A percentile compares a stretch with the other conserved stretches of the same genome.
These are phyloP conservation scores for Xyrichtys novacula DNA, from an alignment of 2,797 vertebrate species.

Conservation along the genomic window DNA sequence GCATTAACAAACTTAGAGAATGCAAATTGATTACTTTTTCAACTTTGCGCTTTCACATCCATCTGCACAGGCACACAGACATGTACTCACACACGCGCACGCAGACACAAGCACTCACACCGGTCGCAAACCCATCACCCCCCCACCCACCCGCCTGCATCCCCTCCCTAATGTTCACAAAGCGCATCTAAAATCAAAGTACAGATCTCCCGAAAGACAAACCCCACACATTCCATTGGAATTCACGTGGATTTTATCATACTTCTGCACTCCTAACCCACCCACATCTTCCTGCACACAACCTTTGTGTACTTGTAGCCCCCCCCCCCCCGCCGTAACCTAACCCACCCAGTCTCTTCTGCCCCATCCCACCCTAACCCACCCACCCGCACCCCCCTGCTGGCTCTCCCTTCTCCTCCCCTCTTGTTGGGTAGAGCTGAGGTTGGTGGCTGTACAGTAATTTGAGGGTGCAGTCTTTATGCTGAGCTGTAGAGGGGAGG, in stretches of 20 bases:
- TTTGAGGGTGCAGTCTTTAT: slow-evolving; percentile 77
- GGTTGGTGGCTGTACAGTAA: slow-evolving; percentile 76
- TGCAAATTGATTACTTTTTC: slow-evolving; percentile 65
- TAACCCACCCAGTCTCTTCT: slow-evolving; percentile 15
- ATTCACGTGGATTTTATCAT: slow-evolving; percentile 75
- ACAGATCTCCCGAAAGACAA: slow-evolving; percentile 74
- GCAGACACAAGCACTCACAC: slow-evolving; percentile 48
- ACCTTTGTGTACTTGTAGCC: slow-evolving; percentile 50
- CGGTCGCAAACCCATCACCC: slow-evolving; percentile 15
- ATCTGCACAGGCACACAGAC: slow-evolving; percentile 67
- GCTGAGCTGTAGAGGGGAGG: slow-evolving; percentile 66
- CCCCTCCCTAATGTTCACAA: slow-evolving; percentile 66
- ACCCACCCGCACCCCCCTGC: slow-evolving; percentile 20
- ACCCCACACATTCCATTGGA: slow-evolving; percentile 84
- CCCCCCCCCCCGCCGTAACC: slow-evolving; percentile 4
- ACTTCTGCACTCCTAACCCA: slow-evolving; percentile 46
- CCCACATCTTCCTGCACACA: slow-evolving; percentile 57
- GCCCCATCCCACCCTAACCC: not conserved
- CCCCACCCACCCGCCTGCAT: slow-evolving; percentile 7
- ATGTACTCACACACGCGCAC: slow-evolving; percentile 52
- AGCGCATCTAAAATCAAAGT: slow-evolving; percentile 79
- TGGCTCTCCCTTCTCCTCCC: slow-evolving; percentile 48
- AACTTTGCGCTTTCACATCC: slow-evolving; percentile 66
- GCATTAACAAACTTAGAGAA: slow-evolving; percentile 75
- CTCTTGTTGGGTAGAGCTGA: slow-evolving; percentile 61